Evolutionary conservation across 2,888 invertebrate species (phyloP).

Genomic region (Scaeva pyrastri): DNA sequence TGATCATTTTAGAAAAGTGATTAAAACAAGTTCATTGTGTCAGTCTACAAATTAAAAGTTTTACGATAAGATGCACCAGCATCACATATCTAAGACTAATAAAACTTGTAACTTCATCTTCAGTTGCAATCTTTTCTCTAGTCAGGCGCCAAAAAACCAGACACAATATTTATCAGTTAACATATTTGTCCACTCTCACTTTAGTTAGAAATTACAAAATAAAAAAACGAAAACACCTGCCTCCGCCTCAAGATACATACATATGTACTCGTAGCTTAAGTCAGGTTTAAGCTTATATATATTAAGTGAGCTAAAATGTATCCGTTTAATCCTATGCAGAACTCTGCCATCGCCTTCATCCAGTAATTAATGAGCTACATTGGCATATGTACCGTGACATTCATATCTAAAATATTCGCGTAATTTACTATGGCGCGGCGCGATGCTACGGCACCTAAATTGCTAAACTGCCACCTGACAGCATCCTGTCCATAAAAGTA

Average conservation of each 20-base stretch:
- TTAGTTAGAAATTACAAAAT: background rate
- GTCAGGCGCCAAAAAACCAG: too few relatives aligned
- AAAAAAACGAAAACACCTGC: background rate
- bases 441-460: constrained; percentile 24
- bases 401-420: constrained; percentile 9
- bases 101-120: too few relatives aligned
- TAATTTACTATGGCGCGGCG: constrained; percentile 14
- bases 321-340: background rate
- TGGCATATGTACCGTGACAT: background rate
- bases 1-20: too few relatives aligned
- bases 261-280: too few relatives aligned
- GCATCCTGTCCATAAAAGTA: constrained; percentile 19
- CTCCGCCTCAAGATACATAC: background rate
- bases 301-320: constrained; percentile 5
- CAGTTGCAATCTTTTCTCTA: too few relatives aligned
- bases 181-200: constrained; percentile 10
- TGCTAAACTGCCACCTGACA: constrained; percentile 22
- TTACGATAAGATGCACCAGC: too few relatives aligned
- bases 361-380: background rate
- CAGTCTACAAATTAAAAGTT: too few relatives aligned
- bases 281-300: background rate
- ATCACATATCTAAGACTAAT: too few relatives aligned
- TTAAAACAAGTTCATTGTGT: too few relatives aligned
- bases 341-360: background rate
- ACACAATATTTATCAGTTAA: too few relatives aligned